Evolutionary conservation across 2,888 invertebrate genomes (phyloP), one percentile per base, ranked within the genome.

Genomic region (Harpagoxenus sublaevis): DNA sequence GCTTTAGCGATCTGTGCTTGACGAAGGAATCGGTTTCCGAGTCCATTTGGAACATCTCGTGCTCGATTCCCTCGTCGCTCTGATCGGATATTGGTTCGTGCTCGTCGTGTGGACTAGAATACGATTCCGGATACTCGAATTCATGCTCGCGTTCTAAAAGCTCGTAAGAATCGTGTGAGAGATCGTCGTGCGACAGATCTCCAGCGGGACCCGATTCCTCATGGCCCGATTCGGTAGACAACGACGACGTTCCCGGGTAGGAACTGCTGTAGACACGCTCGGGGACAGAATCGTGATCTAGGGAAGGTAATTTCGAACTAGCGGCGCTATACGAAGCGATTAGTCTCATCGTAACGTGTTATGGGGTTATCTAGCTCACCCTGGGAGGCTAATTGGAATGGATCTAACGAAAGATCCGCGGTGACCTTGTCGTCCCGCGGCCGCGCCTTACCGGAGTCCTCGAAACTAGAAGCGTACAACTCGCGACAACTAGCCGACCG

Each of bases 151-250:
- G 97, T 94, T 98, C 98, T 86, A 98, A 95, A 39, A 98, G 95
- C 94, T 98, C 98, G 94, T 98, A 98, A 92, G 98, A 98, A 94
- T 98, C 98, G 94, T 98, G 98, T 51, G 98, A 98, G 48, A 98
- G 95, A 95, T 98, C 98, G 94, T 98, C 98, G 94, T 98, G 98
- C 12, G 98, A 98, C 86, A 97, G 95, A 90, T 96, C 96, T 89
- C 96, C 97, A 84, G 96, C 95, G 23, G 96, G 96, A n/a, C 96
- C 96, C 91, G 96, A 96, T 91, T 97, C 97, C 91, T 96, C 96
- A 91, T 95, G 95, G 73, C 95, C 95, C 48, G 97, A 96, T 93
- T 96, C 96, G 93, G 97, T 97, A 51, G 96, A 96, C 86, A 96
- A 94, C 83, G 97, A 96, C 5, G 97, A 96, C 75, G 97, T 98